Evolutionary conservation across 2,888 invertebrate species (phyloP), one percentile per base, ranked within the genome.

Genomic region (Argyra leucocephala): DNA sequence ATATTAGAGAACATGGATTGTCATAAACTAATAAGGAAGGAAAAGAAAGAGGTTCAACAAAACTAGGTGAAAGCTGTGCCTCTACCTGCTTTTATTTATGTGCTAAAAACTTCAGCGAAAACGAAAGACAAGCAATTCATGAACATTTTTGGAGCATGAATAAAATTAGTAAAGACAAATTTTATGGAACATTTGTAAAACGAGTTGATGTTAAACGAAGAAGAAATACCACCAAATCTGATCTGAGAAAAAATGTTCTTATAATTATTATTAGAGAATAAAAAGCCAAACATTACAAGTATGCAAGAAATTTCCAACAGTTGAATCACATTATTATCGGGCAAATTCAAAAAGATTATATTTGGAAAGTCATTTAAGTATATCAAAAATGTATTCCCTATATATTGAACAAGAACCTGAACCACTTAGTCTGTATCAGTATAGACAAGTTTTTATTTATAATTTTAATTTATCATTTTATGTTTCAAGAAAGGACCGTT

Each of bases 311-410:
- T 64, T 64, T 59, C 64, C 64, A 15, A 37, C 24, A 10, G 24
- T 64, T 60, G 64, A 64, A 2, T 48, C 37, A 3, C 64, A 60
- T 48, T 64, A 64, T 37, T 64, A 60, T 18, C 18, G 64, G n/a
- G 22, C 22, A 48, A 64, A 10, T 57, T 60, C 61, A 18, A 15
- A 10, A n/a, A 37, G 61, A 48, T 48, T 60, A 64, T 64, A 64
- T 37, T 37, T 64, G 24, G 37, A 64, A 18, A 63, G 60, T 23
- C 64, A 64, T 26, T n/a, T 61, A 1, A 64, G 23, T 23, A 48
- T 64, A 7, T n/a, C 23, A 48, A 64, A 64, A 48, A 64, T 64
- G 64, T 64, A 60, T 60, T 5, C 26, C 6, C 57, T 64, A 22
- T 64, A 61, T 57, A 61, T 22, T 24, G 61, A 61, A 18, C 12